These are phyloP conservation scores for Ochotona princeps DNA, from an alignment of 2,113 vertebrate species.

Conservation along the genomic window DNA sequence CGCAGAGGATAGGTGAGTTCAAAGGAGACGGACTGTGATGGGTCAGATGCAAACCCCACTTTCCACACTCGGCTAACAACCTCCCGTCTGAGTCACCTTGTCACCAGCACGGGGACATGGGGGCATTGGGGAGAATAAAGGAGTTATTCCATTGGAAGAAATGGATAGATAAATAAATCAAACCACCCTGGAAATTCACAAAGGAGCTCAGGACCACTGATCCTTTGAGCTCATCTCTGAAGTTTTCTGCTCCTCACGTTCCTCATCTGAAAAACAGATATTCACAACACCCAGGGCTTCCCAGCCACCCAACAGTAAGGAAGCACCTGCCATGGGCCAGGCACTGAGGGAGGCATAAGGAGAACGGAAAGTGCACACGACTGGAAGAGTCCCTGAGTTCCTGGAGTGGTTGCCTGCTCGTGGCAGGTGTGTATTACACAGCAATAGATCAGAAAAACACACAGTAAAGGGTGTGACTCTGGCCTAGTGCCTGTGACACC, in stretches of 20 bases:
- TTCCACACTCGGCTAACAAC: not conserved
- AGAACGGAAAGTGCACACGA: fast-evolving
- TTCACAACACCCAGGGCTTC: too few relatives aligned
- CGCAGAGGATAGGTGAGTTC: not conserved
- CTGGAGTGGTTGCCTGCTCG: not conserved
- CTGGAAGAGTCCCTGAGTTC: not conserved
- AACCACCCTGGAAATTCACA: not conserved
- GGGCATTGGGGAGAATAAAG: not conserved
- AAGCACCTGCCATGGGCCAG: fast-evolving
- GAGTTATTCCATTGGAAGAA: not conserved
- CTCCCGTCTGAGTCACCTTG: not conserved
- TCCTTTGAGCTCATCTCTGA: too few relatives aligned
- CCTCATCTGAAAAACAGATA: not conserved
- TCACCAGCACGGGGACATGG: fast-evolving
- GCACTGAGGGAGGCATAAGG: not conserved
- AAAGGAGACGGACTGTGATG: not conserved
- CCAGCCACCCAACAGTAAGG: fast-evolving
- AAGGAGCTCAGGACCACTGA: too few relatives aligned
- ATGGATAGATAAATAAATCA: not conserved
- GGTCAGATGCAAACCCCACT: not conserved
- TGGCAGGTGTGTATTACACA: fast-evolving
- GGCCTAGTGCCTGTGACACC: too few relatives aligned
- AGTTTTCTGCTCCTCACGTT: not conserved
- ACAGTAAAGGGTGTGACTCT: not conserved
- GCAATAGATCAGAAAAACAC: not conserved